Evolutionary conservation across 92 coral and sea anemone genomes (phyloP).

Genomic region (Porites rus): DNA sequence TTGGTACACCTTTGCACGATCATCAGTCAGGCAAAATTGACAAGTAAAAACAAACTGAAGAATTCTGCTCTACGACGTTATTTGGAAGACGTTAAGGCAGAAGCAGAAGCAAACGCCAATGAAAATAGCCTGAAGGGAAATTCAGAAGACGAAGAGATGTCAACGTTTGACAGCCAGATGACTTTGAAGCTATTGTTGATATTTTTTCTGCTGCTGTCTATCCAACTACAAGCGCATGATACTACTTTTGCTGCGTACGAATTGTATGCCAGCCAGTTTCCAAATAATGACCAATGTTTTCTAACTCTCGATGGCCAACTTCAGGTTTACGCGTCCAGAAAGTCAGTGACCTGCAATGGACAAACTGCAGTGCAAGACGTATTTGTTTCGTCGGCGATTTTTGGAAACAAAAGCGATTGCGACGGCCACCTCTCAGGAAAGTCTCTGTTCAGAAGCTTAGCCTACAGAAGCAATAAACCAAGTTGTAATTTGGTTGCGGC

Average conservation of each 20-base stretch:
- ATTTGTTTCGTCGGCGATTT: background rate
- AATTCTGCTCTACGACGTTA: background rate
- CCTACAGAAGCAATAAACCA: background rate
- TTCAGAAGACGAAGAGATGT: background rate
- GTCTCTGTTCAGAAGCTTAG: conserved; percentile 9
- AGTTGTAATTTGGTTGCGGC: background rate
- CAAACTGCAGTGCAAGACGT: conserved; percentile 27
- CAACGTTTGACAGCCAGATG: background rate
- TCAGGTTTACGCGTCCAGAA: conserved; percentile 37
- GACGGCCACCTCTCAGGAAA: background rate
- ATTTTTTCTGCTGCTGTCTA: background rate
- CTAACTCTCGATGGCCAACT: background rate
- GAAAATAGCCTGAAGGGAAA: no score
- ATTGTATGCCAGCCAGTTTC: background rate
- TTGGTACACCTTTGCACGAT: background rate
- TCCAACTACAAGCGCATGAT: conserved; percentile 9
- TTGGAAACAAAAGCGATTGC: background rate
- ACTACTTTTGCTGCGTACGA: conserved; percentile 16
- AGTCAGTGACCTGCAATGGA: conserved; percentile 8
- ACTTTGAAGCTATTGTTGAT: background rate
- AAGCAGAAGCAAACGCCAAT: no score
- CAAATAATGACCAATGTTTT: background rate
- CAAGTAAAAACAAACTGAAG: no score
- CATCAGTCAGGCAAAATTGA: background rate
- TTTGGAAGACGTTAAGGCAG: background rate